Percentiles rank a stretch among this genome's conserved stretches.
Evolutionary conservation across 1,140 invertebrate genomes (phyloP).

Genomic region (Zaprionus lachaisei): DNA sequence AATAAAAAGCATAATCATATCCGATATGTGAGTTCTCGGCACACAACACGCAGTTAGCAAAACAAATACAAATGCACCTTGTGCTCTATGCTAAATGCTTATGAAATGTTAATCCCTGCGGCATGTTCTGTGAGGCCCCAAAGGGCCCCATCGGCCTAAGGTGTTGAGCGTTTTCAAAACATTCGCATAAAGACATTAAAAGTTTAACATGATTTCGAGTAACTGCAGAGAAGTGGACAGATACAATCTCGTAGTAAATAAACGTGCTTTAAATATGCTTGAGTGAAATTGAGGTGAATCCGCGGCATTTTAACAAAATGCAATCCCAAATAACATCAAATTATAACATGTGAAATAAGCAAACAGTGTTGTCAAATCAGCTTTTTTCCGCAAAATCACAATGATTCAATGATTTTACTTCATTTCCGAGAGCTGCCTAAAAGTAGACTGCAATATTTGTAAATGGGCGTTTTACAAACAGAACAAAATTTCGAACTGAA

Average conservation of each 20-base stretch:
- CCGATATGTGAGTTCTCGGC: conserved; percentile 18
- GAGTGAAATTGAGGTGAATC: background rate
- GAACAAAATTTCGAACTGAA: too few relatives aligned
- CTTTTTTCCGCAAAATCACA: too few relatives aligned
- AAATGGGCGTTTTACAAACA: too few relatives aligned
- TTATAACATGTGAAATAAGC: too few relatives aligned
- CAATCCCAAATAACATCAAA: background rate
- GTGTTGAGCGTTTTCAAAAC: conserved; percentile 3
- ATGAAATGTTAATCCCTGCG: conserved; percentile 15
- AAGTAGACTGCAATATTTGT: conserved; percentile 38
- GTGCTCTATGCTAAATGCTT: conserved; percentile 13
- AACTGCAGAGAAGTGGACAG: conserved; percentile 42
- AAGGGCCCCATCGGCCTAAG: background rate
- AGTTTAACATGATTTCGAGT: background rate
- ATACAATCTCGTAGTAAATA: background rate
- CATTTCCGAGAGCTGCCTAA: conserved; percentile 9
- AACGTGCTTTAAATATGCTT: too few relatives aligned
- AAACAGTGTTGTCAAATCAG: too few relatives aligned
- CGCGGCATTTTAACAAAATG: too few relatives aligned
- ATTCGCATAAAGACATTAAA: conserved; percentile 15
- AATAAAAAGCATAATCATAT: conserved; percentile 35
- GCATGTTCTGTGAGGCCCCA: conserved; percentile 5
- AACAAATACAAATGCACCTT: background rate
- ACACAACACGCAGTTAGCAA: conserved; percentile 14
- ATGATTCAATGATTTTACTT: background rate